Evolutionary conservation across 2,888 invertebrate genomes (phyloP).

Genomic region (Ophioninae sp.): DNA sequence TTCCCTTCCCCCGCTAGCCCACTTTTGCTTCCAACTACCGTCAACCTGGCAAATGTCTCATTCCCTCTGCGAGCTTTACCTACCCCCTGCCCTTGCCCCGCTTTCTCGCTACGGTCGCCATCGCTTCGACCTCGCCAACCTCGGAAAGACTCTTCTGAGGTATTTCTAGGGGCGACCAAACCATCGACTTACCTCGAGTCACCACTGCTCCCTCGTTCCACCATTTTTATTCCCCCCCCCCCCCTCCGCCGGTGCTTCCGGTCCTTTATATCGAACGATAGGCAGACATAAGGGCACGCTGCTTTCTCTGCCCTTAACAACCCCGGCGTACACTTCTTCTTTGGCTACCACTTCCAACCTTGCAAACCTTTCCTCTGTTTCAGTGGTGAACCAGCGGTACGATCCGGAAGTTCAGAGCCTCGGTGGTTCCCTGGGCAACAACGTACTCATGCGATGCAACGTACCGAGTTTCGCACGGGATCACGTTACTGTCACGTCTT

Average conservation of each 20-base stretch:
- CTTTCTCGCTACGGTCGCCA: slow-evolving; percentile 35
- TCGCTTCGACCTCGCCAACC: slow-evolving; percentile 55
- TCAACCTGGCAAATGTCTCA: slow-evolving; percentile 54
- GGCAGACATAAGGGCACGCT: background rate
- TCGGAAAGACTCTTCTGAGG: slow-evolving; percentile 44
- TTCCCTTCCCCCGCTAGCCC: slow-evolving; percentile 52
- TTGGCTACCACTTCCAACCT: slow-evolving; percentile 10
- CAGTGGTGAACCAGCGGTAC: slow-evolving; percentile 83
- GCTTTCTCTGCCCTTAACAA: slow-evolving; percentile 6
- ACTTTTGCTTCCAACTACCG: slow-evolving; percentile 42
- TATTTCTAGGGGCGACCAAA: slow-evolving; percentile 56
- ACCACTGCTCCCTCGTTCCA: slow-evolving; percentile 13
- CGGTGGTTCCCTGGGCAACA: slow-evolving; percentile 83
- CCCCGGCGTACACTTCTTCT: background rate
- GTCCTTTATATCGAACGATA: slow-evolving; percentile 19
- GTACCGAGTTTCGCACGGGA: slow-evolving; percentile 83
- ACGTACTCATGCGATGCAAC: slow-evolving; percentile 83
- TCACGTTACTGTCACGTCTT: slow-evolving; percentile 83
- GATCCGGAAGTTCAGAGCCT: slow-evolving; percentile 84
- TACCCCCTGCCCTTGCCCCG: slow-evolving; percentile 22
- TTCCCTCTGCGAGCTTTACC: slow-evolving; percentile 36
- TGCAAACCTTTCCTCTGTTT: slow-evolving; percentile 65
- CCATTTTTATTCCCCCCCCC: slow-evolving; percentile 37
- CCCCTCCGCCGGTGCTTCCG: background rate
- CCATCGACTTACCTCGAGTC: slow-evolving; percentile 54